Percentiles rank a stretch among this genome's conserved stretches.
phyloP scores from a whole-genome alignment of 2,888 invertebrate species.

The Ophion slaviceki region DNA sequence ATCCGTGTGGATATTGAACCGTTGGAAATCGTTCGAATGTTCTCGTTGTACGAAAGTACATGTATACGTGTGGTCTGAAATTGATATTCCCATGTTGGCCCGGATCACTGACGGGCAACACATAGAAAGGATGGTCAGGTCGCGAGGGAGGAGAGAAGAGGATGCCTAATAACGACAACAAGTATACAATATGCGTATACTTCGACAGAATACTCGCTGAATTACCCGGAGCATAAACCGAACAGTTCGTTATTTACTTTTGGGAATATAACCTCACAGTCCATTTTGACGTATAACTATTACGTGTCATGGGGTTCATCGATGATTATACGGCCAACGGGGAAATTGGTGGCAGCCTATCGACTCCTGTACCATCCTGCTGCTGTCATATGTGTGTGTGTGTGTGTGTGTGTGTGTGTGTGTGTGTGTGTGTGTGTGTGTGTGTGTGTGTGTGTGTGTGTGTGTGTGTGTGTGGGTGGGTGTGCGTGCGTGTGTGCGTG shows the following conservation, averaged over 20 bases:
- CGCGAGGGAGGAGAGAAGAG: not conserved
- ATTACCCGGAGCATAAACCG: conserved; percentile 13
- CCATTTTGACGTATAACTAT: conserved; percentile 45
- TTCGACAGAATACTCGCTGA: conserved; percentile 19
- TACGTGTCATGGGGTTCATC: conserved; percentile 9
- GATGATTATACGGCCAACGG: conserved; percentile 35
- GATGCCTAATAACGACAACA: not conserved
- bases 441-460: no score
- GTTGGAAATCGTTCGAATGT: conserved; percentile 53
- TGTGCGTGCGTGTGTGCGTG: no score
- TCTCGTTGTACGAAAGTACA: conserved; percentile 35
- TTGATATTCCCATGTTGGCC: conserved; percentile 59
- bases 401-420: no score
- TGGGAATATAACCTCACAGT: conserved; percentile 36
- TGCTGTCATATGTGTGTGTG: not conserved
- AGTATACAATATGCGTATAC: conserved; percentile 16
- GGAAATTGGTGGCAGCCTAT: conserved; percentile 36
- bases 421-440: no score
- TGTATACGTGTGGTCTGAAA: conserved; percentile 56
- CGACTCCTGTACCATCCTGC: not conserved
- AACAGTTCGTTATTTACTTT: conserved; percentile 53
- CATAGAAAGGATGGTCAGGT: conserved; percentile 1
- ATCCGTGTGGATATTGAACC: conserved; percentile 56
- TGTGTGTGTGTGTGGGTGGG: not conserved
- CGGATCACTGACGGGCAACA: conserved; percentile 12